Evolutionary conservation across 2,797 vertebrate genomes (phyloP).

Genomic region (Stomatorhinus walkeri): DNA sequence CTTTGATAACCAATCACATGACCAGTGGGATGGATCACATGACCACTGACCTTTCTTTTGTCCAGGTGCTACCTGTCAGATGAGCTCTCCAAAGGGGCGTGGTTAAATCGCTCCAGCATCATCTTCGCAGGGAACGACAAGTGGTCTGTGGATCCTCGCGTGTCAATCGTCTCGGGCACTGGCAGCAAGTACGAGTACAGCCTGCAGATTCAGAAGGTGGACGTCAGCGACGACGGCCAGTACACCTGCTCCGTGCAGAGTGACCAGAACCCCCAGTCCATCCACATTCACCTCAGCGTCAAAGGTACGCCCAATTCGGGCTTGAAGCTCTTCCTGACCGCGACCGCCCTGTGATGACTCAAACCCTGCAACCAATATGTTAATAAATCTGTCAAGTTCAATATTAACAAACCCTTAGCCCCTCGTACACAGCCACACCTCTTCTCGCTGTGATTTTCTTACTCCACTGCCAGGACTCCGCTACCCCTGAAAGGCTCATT

Average conservation of each 20-base stretch:
- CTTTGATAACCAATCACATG: neutral
- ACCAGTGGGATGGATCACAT: neutral
- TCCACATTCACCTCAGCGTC: constrained; percentile 64
- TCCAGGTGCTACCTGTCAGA: constrained; percentile 22
- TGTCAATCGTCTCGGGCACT: constrained; percentile 58
- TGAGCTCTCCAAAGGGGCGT: constrained; percentile 32
- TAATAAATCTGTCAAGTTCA: neutral
- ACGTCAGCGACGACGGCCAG: constrained; percentile 66
- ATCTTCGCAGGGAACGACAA: constrained; percentile 71
- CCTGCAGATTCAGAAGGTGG: constrained; percentile 69
- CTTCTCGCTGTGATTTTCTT: neutral
- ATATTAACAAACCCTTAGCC: neutral
- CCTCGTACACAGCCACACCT: neutral
- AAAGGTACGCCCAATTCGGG: constrained; percentile 52
- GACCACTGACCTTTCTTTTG: neutral
- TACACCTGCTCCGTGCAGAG: constrained; percentile 73
- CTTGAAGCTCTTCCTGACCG: neutral
- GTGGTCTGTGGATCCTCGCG: constrained; percentile 71
- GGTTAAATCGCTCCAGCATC: constrained; percentile 73
- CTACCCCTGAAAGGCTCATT: constrained; percentile 7
- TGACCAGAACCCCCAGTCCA: constrained; percentile 70
- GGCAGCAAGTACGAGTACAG: constrained; percentile 70
- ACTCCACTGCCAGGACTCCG: neutral
- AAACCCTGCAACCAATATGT: neutral
- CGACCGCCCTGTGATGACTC: neutral